Evolutionary conservation across 92 coral and sea anemone genomes (phyloP).

Genomic region (Paragorgia papillata): DNA sequence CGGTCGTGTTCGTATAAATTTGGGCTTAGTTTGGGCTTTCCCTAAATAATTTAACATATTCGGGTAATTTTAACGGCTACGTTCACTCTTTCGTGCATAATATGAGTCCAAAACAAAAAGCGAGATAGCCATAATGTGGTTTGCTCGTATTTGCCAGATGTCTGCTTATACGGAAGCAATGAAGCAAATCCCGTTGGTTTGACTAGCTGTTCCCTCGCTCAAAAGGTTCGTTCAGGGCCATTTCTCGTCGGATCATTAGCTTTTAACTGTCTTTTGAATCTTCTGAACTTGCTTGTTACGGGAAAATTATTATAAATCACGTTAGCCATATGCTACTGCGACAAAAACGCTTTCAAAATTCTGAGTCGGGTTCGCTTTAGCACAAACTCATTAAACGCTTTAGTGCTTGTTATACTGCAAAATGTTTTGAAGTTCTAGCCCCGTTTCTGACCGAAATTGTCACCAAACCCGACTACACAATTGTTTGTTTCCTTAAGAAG

Average conservation of each 20-base stretch:
- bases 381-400: background rate
- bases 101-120: background rate
- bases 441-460: background rate
- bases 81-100: background rate
- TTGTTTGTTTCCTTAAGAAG: background rate
- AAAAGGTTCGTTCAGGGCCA: background rate
- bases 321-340: background rate
- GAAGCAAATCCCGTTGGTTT: background rate
- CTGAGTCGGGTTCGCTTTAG: background rate
- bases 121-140: constrained; percentile 18
- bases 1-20: constrained; percentile 18
- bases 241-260: background rate
- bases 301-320: constrained; percentile 17
- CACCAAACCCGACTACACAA: background rate
- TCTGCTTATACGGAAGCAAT: too few species aligned
- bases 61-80: background rate
- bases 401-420: background rate
- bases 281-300: background rate
- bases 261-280: constrained; percentile 1
- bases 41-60: constrained; percentile 13
- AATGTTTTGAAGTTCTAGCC: background rate
- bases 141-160: constrained; percentile 19
- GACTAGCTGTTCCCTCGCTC: background rate
- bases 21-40: background rate
- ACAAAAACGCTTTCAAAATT: background rate